Evolutionary conservation across 2,113 vertebrate species (phyloP), one percentile per base, ranked within the genome.

Genomic region (Hipposideros armiger): DNA sequence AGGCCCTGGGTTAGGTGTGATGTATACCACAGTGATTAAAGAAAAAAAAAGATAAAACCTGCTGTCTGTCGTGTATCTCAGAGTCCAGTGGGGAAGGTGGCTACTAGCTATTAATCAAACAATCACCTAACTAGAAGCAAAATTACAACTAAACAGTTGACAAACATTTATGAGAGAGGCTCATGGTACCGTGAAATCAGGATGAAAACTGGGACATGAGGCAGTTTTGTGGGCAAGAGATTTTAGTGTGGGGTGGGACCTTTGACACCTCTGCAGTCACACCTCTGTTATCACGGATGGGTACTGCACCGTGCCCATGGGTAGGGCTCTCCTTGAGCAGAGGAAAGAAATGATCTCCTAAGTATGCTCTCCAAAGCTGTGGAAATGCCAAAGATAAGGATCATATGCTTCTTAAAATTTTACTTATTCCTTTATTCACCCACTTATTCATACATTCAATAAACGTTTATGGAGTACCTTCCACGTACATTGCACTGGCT

Each of bases 41-140:
- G 54, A 32, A n/a, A 42, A 56, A 22, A 22, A 42, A n/a, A 62
- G 67, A 78, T 1, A 26, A 54, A 92, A 80, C 19, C 28, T 84
- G n/a, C 64, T n/a, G 28, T 72, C 64, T n/a, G 28, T 72, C 4
- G 7, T 16, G 15, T 32, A 13, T 52, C 52, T 62, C 47, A 17
- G 16, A 32, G 52, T 42, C 66, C 40, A 56, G 45, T 15, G 16
- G 4, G 26, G 20, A 83, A 67, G 64, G 36, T 58, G 58, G 30
- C 20, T 50, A 20, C 47, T 77, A 64, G 81, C 52, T 81, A 77
- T 22, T 30, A 87, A 45, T 67, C 58, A 80, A 84, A 92, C 32
- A 56, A 42, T 67, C 40, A 77, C 11, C 56, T 58, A 50, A 6
- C n/a, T 64, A 40, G 56, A 60, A 58, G 22, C 47, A 83, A 66